These are phyloP conservation scores for Pao palembangensis DNA, from an alignment of 2,113 vertebrate species.

Conservation along the genomic window DNA sequence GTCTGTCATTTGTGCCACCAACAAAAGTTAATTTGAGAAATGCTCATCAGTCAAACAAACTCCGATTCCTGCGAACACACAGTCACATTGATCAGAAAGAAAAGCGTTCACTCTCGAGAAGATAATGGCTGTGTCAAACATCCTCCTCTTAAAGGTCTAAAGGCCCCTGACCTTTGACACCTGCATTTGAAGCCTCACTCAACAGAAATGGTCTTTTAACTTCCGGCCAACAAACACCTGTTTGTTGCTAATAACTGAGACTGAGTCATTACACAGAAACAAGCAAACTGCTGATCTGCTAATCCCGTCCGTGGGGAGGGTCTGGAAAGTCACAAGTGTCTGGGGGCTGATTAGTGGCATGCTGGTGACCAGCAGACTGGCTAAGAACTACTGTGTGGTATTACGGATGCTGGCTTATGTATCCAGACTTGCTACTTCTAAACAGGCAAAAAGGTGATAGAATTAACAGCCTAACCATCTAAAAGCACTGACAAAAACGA, in stretches of 20 bases:
- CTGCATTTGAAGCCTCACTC: constrained; percentile 41
- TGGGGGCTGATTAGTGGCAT: constrained; percentile 49
- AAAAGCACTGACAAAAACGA: background rate
- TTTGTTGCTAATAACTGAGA: constrained; percentile 39
- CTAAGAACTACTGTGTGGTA: constrained; percentile 46
- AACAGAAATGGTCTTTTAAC: constrained; percentile 22
- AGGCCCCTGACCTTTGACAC: constrained; percentile 61
- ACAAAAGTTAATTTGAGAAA: constrained; percentile 32
- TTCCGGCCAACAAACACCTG: constrained; percentile 65
- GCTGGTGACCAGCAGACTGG: constrained; percentile 50
- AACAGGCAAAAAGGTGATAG: constrained; percentile 6
- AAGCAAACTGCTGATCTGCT: constrained; percentile 44
- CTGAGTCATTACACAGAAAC: constrained; percentile 39
- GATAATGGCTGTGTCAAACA: constrained; percentile 50
- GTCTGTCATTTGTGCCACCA: background rate
- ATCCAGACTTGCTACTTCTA: constrained; percentile 20
- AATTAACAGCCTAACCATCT: too few species aligned
- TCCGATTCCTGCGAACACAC: constrained; percentile 34
- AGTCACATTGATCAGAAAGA: constrained; percentile 33
- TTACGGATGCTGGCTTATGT: constrained; percentile 48
- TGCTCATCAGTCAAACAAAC: constrained; percentile 46
- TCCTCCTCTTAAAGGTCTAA: constrained; percentile 26
- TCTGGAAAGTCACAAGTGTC: constrained; percentile 64
- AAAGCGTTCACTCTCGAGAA: constrained; percentile 19
- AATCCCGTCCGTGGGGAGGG: constrained; percentile 58